A percentile compares a stretch with the other conserved stretches of the same genome.
These are phyloP conservation scores for Limnothrissa miodon DNA, from an alignment of 2,113 vertebrate genomes.

Conservation along the genomic window DNA sequence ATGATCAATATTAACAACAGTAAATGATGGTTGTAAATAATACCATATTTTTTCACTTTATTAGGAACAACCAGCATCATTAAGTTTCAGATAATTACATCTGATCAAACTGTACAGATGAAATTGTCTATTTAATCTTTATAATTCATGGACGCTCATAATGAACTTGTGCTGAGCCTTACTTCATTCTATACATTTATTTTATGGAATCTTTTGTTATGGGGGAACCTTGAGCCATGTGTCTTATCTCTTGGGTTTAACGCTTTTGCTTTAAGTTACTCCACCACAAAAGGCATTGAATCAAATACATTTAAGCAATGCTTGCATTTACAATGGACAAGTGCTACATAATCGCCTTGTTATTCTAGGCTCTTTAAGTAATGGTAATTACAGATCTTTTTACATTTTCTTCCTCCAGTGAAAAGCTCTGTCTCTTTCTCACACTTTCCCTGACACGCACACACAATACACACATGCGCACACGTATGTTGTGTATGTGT, in stretches of 20 bases:
- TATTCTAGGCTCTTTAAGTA: constrained; percentile 72
- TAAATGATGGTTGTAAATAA: not conserved
- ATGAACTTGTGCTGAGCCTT: not conserved
- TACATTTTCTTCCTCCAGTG: constrained; percentile 70
- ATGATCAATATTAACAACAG: not conserved
- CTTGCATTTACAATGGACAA: constrained; percentile 57
- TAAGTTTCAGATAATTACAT: not conserved
- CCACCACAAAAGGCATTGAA: constrained; percentile 55
- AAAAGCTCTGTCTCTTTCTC: constrained; percentile 68
- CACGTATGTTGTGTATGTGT: not conserved
- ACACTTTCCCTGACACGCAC: constrained; percentile 42
- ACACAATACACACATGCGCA: too few relatives aligned
- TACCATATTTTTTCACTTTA: not conserved
- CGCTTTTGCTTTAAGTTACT: constrained; percentile 24
- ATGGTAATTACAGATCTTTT: constrained; percentile 74
- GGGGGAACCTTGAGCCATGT: not conserved
- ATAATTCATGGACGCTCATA: not conserved
- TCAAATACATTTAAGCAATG: constrained; percentile 54
- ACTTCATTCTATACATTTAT: not conserved
- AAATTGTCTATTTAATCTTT: not conserved
- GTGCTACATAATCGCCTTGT: constrained; percentile 67
- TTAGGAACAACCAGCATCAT: not conserved
- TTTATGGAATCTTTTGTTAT: not conserved
- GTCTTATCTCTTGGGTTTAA: not conserved
- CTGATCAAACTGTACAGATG: not conserved